A percentile compares a stretch with the other conserved stretches of the same genome.
phyloP scores from a whole-genome alignment of 2,888 invertebrate species.

The Cataglyphis cursor region DNA sequence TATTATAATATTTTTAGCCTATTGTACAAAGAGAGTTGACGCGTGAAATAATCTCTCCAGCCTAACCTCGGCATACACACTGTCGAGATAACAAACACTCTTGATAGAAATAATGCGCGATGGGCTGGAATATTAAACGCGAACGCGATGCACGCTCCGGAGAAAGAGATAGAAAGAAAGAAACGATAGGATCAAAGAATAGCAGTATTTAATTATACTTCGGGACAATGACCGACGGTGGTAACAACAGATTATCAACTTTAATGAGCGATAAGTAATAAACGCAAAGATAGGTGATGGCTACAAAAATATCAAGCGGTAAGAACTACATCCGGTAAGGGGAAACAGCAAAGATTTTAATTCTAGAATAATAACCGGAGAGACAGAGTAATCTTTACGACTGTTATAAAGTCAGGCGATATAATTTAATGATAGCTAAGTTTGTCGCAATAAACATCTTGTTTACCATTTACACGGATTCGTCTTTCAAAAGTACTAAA shows the following conservation, averaged over 20 bases:
- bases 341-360: neutral
- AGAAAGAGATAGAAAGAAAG: neutral
- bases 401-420: slow-evolving; percentile 5
- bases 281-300: slow-evolving; percentile 37
- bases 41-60: slow-evolving; percentile 36
- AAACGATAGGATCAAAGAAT: slow-evolving; percentile 42
- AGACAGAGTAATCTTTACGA: slow-evolving; percentile 3
- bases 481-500: neutral
- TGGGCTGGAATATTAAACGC: slow-evolving; percentile 44
- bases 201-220: slow-evolving; percentile 25
- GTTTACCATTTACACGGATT: neutral
- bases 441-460: neutral
- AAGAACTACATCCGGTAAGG: neutral
- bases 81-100: slow-evolving; percentile 42
- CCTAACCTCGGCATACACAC: slow-evolving; percentile 5
- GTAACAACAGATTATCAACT: slow-evolving; percentile 41
- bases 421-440: neutral
- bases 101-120: slow-evolving; percentile 45
- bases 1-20: neutral
- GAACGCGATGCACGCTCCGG: slow-evolving; percentile 23
- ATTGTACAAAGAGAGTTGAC: slow-evolving; percentile 4
- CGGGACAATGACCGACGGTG: slow-evolving; percentile 41
- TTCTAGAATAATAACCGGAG: neutral
- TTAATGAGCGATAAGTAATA: slow-evolving; percentile 51
- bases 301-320: slow-evolving; percentile 19